Evolutionary conservation across 2,797 vertebrate genomes (phyloP).

Genomic region (Cephalopachus bancanus): DNA sequence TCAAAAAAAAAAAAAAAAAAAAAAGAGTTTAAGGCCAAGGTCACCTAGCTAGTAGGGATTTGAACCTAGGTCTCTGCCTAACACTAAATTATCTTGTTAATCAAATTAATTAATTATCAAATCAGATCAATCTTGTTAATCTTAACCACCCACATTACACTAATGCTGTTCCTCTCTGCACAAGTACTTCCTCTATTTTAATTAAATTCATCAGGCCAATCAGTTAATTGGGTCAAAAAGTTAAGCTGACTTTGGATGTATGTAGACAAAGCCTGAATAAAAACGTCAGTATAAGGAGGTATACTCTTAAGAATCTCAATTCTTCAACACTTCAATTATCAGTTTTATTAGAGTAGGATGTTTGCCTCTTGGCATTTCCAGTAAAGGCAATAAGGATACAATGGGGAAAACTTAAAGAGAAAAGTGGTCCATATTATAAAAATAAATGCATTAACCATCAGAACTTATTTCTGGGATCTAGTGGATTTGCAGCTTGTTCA

Average conservation of each 20-base stretch:
- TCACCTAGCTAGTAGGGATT: constrained; percentile 40
- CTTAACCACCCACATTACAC: constrained; percentile 75
- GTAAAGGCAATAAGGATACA: constrained; percentile 23
- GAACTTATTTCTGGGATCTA: constrained; percentile 32
- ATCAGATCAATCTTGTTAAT: constrained; percentile 75
- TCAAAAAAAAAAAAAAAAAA: too few species aligned
- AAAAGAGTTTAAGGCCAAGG: constrained; percentile 42
- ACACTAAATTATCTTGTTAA: constrained; percentile 75
- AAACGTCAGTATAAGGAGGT: constrained; percentile 10
- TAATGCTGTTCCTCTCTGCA: constrained; percentile 70
- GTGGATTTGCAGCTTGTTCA: constrained; percentile 7
- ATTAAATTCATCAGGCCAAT: constrained; percentile 81
- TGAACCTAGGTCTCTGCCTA: constrained; percentile 68
- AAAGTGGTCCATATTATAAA: constrained; percentile 15
- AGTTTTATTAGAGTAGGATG: neutral
- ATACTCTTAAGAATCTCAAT: neutral
- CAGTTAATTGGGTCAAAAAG: constrained; percentile 81
- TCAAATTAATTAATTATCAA: constrained; percentile 81
- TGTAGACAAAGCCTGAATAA: constrained; percentile 54
- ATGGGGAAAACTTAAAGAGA: neutral
- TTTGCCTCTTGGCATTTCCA: constrained; percentile 50
- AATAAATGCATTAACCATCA: constrained; percentile 35
- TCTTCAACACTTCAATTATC: neutral
- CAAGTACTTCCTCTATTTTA: constrained; percentile 71
- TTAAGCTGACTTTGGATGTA: constrained; percentile 70